Base-by-base conservation (phyloP, 1,140 invertebrate genomes). In the Eupeodes corollae region DNA sequence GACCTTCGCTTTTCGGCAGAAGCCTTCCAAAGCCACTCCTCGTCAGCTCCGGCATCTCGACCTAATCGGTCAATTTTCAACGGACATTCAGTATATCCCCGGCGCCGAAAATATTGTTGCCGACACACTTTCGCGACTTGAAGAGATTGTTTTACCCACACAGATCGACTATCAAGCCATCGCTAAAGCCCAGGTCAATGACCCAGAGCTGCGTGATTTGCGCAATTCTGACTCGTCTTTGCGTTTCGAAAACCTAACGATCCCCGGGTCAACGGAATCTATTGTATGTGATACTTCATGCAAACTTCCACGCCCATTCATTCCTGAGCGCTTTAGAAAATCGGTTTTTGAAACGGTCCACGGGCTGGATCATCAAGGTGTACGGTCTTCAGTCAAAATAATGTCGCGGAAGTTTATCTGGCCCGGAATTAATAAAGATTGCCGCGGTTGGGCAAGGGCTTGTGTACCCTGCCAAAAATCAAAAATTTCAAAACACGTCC, bases 1-100 rank as follows among this genome's bases (percentile, higher is more conserved):
- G 1, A 31, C 9, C 32, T 41, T 32, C 11, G 46, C 46, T 8
- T 33, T 47, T 41, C 13, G 9, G 14, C 32, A 47, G 40, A 47
- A 39, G 12, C 18, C 30, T 3, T 55, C 63, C 10, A 67, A 62
- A 44, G 52, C 56, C 12, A 51, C 53, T 5, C 54, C 53, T 15
- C 31, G 56, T 32, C 59, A 56, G 48, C 56, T 53, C 33, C 49
- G 46, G 18, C 58, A 72, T 15, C 44, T 72, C 0, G 57, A 70
- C 45, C 67, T 48, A n/a, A 67, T 73, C 13, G 48, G 56, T 0
- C 64, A 70, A 51, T 70, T 64, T 48, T 59, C 61, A 0, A 67
- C 59, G 0, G 50, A 66, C 26, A 65, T 72, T 35, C 19, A 48
- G 12, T 57, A 70, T 46, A 52, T 73, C n/a, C 16, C 52, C 0